Evolutionary conservation across 2,113 vertebrate species (phyloP), one percentile per base, ranked within the genome.

Genomic region (Dendropsophus ebraccatus): DNA sequence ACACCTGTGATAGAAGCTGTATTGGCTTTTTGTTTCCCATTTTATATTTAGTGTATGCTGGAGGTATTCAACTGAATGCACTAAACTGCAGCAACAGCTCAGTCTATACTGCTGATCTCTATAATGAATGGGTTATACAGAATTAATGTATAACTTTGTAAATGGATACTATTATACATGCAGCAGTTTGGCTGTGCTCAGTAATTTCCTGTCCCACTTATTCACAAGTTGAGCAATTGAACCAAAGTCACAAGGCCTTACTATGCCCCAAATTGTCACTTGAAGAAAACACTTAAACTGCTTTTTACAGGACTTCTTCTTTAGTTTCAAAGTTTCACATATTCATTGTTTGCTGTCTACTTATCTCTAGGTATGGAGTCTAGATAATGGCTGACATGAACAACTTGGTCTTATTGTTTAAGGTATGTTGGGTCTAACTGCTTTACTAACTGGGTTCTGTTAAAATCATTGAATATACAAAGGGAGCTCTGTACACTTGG

Each of bases 391-490:
- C 19, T 84, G 54, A 84, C 25, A 49, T 23, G 7, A 28, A 21
- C 4, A 62, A 9, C 21, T 67, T 1, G 1, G 6, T 8, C 8
- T 4, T 52, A n/a, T 73, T 41, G 1, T 23, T 56, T 74, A 83
- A 83, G 82, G 82, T 83, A 83, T 25, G 81, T 83, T 32, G 9
- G 14, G 10, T 75, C n/a, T n/a, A n/a, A n/a, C n/a, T n/a, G n/a
- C n/a, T n/a, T n/a, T n/a, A n/a, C n/a, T n/a, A n/a, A n/a, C n/a
- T n/a, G n/a, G n/a, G n/a, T n/a, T n/a, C n/a, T n/a, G n/a, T n/a
- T n/a, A n/a, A n/a, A n/a, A n/a, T n/a, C n/a, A n/a, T n/a, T n/a
- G n/a, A n/a, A n/a, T n/a, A n/a, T n/a, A n/a, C n/a, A n/a, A n/a
- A n/a, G n/a, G n/a, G n/a, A n/a, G n/a, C n/a, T n/a, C n/a, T n/a